These are phyloP conservation scores for Rotaria magnacalcarata DNA, from an alignment of 2,888 invertebrate genomes.

Conservation along the genomic window DNA sequence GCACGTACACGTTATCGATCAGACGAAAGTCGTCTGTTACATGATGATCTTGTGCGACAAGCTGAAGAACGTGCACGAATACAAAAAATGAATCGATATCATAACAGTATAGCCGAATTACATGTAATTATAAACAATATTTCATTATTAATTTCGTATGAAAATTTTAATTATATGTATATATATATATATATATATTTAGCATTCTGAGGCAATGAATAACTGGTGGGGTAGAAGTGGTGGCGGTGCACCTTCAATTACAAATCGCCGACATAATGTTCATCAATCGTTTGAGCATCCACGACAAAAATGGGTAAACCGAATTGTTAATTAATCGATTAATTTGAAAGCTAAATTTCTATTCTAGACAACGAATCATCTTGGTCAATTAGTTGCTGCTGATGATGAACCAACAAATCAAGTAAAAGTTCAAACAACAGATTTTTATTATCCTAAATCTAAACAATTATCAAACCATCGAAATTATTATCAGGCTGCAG, in stretches of 20 bases:
- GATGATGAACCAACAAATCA: neutral
- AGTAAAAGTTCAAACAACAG: neutral
- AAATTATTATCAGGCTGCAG: neutral
- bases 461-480: neutral
- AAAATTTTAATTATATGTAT: neutral
- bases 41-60: neutral
- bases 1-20: neutral
- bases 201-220: slow-evolving; percentile 21
- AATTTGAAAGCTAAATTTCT: no score
- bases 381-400: neutral
- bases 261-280: slow-evolving; percentile 27
- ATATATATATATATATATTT: neutral
- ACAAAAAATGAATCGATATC: neutral
- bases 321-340: no score
- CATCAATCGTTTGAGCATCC: neutral
- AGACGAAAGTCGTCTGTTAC: neutral
- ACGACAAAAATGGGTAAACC: neutral
- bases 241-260: neutral
- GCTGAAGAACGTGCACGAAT: slow-evolving; percentile 27
- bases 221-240: slow-evolving; percentile 28
- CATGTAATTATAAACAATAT: neutral
- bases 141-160: no score
- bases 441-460: neutral
- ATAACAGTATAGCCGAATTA: neutral
- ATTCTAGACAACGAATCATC: neutral